Evolutionary conservation across 2,888 invertebrate species (phyloP), one percentile per base, ranked within the genome.

Genomic region (Zygogramma bicolorata): DNA sequence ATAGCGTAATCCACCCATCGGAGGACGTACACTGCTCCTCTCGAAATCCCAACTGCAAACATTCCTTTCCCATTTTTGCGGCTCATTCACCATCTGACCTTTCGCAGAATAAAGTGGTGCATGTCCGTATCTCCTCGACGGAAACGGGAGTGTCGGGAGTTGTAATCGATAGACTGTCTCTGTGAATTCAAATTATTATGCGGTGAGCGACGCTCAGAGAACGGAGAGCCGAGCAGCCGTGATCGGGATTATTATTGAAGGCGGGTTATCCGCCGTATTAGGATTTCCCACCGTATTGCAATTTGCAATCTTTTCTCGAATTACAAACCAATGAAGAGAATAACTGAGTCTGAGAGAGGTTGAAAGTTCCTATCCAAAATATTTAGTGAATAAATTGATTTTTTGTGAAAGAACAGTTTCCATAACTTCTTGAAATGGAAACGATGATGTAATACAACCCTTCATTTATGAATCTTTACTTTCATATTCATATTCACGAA

Each of bases 131-230:
- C 20, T 20, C 20, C 18, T 25, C 53, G 15, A 15, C 27, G 53
- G 53, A 22, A 53, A 53, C 13, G 25, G 25, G 53, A 53, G 27
- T 25, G 53, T 53, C 25, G 53, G 27, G 27, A 53, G 53, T 53
- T 53, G 53, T 53, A 53, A 53, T 53, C 53, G 53, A 53, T 53
- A 53, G 53, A 53, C 53, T 53, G 53, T 22, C 53, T 53, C 53
- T 53, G 46, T n/a, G 15, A 53, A 53, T 53, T 27, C 27, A 27
- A 27, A 53, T 53, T 53, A 53, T 53, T 53, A 53, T 53, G 53
- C 53, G 25, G 53, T n/a, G 25, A 27, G 13, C 27, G 53, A 27
- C 53, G 53, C 53, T 53, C 25, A 25, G 53, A 53, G 25, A 18
- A 46, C n/a, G 18, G n/a, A 46, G 46, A 53, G 15, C 53, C 15